Conservation (phyloP, 2,113 vertebrate genomes). For the Nothoprocta perdicaria region DNA sequence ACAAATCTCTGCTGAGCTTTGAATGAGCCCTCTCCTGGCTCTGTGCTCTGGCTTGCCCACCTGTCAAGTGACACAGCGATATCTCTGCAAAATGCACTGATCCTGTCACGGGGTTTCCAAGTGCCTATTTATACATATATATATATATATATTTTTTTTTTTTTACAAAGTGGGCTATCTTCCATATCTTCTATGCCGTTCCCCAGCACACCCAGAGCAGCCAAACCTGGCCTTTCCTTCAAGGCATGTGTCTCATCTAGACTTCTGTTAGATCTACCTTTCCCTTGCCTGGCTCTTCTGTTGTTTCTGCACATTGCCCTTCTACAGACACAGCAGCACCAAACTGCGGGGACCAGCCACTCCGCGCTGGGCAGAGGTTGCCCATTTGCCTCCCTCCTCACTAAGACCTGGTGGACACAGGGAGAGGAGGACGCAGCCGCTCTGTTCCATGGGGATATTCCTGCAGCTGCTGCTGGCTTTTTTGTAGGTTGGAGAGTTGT, state of each 20-base stretch:
- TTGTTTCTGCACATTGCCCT: background rate
- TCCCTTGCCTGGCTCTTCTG: background rate
- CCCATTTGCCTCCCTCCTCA: background rate
- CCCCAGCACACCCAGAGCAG: background rate
- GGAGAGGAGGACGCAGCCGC: background rate
- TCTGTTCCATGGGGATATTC: background rate
- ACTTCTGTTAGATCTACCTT: background rate
- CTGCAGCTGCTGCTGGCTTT: constrained; percentile 52
- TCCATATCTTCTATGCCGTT: background rate
- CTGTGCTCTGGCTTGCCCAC: fast-evolving
- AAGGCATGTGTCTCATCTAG: background rate
- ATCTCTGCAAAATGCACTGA: background rate
- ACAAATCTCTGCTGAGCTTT: background rate
- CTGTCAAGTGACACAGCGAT: fast-evolving
- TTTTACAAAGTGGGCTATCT: too few species aligned
- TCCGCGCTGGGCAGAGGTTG: background rate
- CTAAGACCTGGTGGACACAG: fast-evolving
- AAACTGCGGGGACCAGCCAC: too few species aligned
- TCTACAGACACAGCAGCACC: background rate
- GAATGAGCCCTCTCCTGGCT: background rate
- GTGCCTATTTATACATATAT: background rate
- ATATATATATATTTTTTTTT: too few species aligned
- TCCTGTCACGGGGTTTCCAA: background rate
- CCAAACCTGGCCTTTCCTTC: background rate
- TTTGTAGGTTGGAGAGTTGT: background rate